Evolutionary conservation across 2,888 invertebrate species (phyloP).

Genomic region (Stenolophus ochropezus): DNA sequence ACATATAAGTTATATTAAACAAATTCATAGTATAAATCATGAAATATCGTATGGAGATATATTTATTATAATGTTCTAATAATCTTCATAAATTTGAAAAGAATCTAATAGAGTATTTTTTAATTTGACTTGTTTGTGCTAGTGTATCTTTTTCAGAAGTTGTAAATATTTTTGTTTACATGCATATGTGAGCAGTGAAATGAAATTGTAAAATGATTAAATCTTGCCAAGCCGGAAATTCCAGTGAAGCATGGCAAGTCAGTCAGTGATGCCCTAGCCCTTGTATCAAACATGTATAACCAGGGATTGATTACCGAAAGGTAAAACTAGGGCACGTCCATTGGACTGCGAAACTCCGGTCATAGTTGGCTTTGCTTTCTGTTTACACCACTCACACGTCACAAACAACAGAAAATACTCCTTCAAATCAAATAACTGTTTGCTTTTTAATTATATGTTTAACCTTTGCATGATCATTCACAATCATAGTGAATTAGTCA

Average conservation of each 20-base stretch:
- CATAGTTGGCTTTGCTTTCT: background rate
- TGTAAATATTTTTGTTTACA: too few species aligned
- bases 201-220: background rate
- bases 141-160: too few species aligned
- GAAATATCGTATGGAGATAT: too few species aligned
- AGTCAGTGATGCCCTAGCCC: background rate
- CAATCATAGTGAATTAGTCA: too few species aligned
- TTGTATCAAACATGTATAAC: conserved; percentile 44
- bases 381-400: background rate
- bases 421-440: too few species aligned
- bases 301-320: conserved; percentile 43
- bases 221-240: background rate
- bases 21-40: too few species aligned
- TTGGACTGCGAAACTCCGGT: background rate
- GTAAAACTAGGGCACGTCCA: conserved; percentile 16
- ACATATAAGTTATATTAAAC: too few species aligned
- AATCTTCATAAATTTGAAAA: too few species aligned
- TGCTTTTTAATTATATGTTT: background rate
- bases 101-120: too few species aligned
- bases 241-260: background rate
- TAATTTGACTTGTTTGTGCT: too few species aligned
- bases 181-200: background rate
- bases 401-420: too few species aligned
- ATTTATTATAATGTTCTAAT: too few species aligned
- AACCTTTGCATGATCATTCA: background rate